phyloP scores from a whole-genome alignment of 1,140 invertebrate genomes.

The Drosophila albomicans region DNA sequence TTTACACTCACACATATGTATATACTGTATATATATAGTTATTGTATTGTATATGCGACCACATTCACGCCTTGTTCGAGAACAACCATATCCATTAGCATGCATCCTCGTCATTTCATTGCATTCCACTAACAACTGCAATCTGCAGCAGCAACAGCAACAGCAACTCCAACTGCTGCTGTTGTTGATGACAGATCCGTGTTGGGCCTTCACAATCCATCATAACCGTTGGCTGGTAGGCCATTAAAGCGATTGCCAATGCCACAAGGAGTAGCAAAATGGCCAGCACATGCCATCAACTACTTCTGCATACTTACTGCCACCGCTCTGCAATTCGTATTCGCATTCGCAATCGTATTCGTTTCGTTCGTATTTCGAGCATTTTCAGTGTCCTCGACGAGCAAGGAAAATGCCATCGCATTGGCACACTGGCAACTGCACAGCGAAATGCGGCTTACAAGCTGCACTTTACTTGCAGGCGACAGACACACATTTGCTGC shows the following conservation, averaged over 20 bases:
- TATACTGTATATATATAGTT: background rate
- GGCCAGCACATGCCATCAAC: conserved; percentile 3
- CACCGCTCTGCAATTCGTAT: too few relatives aligned
- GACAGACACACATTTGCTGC: background rate
- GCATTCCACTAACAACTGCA: background rate
- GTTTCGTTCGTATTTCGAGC: background rate
- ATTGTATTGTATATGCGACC: background rate
- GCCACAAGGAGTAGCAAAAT: background rate
- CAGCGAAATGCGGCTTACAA: background rate
- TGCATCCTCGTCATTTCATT: conserved; percentile 11
- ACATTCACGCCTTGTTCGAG: background rate
- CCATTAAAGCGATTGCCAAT: conserved; percentile 25
- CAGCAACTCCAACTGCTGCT: background rate
- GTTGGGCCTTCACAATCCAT: background rate
- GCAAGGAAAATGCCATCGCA: conserved; percentile 2
- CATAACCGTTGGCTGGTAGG: conserved; percentile 1
- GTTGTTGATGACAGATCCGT: conserved; percentile 15
- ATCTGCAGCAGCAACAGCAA: background rate
- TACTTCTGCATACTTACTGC: too few relatives aligned
- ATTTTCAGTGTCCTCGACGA: conserved; percentile 3
- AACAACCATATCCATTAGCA: conserved; percentile 1
- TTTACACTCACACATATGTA: background rate
- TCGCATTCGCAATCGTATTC: background rate
- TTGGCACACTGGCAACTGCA: background rate
- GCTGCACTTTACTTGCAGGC: conserved; percentile 3